phyloP scores from a whole-genome alignment of 1,140 invertebrate genomes.

The Ditylenchus dipsaci region DNA sequence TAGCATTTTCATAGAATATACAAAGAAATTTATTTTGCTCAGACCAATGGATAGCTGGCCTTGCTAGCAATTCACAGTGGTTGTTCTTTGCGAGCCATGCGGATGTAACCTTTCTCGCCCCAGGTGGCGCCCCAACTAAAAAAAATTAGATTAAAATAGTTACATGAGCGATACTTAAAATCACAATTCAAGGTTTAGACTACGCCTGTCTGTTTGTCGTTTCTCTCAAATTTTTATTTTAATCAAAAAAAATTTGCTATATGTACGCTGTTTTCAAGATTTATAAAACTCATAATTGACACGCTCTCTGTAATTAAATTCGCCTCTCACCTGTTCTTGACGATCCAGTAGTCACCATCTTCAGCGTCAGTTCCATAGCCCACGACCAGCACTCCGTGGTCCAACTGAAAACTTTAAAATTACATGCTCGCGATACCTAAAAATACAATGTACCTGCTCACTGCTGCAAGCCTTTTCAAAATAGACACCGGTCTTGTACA shows the following conservation, averaged over 20 bases:
- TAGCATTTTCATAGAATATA: background rate
- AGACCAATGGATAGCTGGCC: constrained; percentile 61
- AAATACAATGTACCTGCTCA: too few relatives aligned
- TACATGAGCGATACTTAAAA: too few relatives aligned
- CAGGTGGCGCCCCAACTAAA: constrained; percentile 58
- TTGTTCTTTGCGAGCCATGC: constrained; percentile 63
- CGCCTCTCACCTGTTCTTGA: constrained; percentile 77
- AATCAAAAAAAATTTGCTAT: constrained; percentile 8
- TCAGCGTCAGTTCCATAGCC: constrained; percentile 70
- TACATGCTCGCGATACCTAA: too few relatives aligned
- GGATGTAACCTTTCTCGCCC: constrained; percentile 64
- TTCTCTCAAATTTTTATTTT: too few relatives aligned
- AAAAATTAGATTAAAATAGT: background rate
- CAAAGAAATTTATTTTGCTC: constrained; percentile 14
- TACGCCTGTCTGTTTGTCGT: too few relatives aligned
- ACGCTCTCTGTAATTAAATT: too few relatives aligned
- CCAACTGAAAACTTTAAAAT: too few relatives aligned
- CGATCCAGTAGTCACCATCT: constrained; percentile 75
- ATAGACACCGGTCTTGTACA: constrained; percentile 71
- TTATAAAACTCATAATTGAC: too few relatives aligned
- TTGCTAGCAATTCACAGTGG: constrained; percentile 63
- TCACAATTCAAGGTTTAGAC: too few relatives aligned
- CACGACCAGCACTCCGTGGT: constrained; percentile 70
- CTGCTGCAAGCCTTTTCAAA: constrained; percentile 69
- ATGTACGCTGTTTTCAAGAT: too few relatives aligned